These are phyloP conservation scores for Diacarnus erythraeanus DNA, from an alignment of 37 sponge, comb jelly and placozoan genomes.

Conservation along the genomic window DNA sequence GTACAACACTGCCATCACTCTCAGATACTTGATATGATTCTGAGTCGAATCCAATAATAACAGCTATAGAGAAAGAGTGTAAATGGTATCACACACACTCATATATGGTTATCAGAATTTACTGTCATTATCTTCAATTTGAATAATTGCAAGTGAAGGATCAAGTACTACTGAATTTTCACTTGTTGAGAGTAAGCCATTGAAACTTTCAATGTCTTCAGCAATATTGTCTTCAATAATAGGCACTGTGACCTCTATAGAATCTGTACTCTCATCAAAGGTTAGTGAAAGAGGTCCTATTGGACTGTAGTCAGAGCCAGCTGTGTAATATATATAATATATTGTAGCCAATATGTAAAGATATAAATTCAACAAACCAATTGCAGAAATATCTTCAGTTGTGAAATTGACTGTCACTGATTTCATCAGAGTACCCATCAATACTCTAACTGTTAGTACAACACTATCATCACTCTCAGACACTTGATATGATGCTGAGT, in stretches of 20 bases:
- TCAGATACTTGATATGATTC: background rate
- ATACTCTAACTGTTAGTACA: background rate
- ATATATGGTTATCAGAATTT: no score
- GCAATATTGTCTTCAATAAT: conserved; percentile 6
- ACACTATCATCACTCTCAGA: conserved; percentile 5
- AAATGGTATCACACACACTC: no score
- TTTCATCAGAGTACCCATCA: conserved; percentile 1
- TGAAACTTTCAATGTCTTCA: background rate
- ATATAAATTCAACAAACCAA: no score
- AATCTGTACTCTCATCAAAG: background rate
- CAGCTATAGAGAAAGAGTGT: background rate
- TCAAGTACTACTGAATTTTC: background rate
- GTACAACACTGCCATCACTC: background rate
- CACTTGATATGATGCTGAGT: background rate
- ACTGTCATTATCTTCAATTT: background rate
- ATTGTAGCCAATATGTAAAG: background rate
- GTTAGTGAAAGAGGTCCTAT: background rate
- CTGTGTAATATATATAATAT: background rate
- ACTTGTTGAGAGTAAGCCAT: background rate
- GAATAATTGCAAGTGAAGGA: background rate
- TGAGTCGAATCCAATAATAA: conserved; percentile 26
- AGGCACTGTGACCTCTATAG: background rate
- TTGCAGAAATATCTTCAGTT: no score
- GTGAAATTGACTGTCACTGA: background rate
- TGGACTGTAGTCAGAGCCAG: conserved; percentile 19